A percentile compares a stretch with the other conserved stretches of the same genome.
phyloP scores from a whole-genome alignment of 1,140 invertebrate species.

The Oryzaephilus surinamensis region DNA sequence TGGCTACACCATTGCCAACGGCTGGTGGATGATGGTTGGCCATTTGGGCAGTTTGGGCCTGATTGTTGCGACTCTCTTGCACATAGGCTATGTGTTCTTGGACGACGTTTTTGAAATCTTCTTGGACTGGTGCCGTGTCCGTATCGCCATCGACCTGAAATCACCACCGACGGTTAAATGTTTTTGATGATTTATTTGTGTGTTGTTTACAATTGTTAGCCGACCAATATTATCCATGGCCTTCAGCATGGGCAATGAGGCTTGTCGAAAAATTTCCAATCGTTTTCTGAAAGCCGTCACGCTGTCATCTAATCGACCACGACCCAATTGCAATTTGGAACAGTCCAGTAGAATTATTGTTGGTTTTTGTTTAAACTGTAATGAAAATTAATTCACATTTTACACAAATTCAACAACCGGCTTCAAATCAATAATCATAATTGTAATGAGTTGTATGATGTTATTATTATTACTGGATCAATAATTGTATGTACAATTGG shows the following conservation, averaged over 20 bases:
- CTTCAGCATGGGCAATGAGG: constrained; percentile 80
- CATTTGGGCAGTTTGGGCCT: constrained; percentile 6
- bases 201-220: constrained; percentile 59
- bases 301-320: constrained; percentile 71
- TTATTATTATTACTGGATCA: too few relatives aligned
- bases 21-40: neutral
- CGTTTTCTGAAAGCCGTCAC: constrained; percentile 70
- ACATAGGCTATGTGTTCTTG: constrained; percentile 50
- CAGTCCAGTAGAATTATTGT: constrained; percentile 71
- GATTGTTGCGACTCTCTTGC: constrained; percentile 29
- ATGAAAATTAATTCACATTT: constrained; percentile 12
- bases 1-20: constrained; percentile 22
- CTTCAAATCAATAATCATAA: neutral
- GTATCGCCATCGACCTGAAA: constrained; percentile 69
- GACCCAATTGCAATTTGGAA: constrained; percentile 71
- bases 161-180: neutral
- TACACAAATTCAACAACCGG: neutral
- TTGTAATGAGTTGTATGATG: too few relatives aligned
- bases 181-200: neutral
- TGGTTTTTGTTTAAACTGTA: constrained; percentile 62
- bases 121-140: constrained; percentile 59
- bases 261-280: constrained; percentile 73
- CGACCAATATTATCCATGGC: constrained; percentile 66
- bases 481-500: too few relatives aligned
- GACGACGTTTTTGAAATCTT: constrained; percentile 59